Percentiles rank a stretch among this genome's conserved stretches.
Evolutionary conservation across 1,140 invertebrate species (phyloP).

Genomic region (Papilio glaucus): DNA sequence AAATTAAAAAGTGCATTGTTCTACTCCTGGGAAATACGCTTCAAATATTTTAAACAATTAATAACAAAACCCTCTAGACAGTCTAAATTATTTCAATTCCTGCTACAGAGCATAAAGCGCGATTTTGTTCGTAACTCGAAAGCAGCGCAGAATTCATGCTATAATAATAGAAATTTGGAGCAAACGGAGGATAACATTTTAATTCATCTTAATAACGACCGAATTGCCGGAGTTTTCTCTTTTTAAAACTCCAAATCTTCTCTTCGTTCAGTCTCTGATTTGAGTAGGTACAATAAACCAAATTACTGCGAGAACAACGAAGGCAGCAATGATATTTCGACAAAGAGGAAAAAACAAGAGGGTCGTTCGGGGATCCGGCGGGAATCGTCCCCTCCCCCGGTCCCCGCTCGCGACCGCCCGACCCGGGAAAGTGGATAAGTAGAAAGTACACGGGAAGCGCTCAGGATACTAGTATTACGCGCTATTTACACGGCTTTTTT

Average conservation of each 20-base stretch:
- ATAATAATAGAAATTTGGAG: conserved; percentile 33
- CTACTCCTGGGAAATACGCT: conserved; percentile 19
- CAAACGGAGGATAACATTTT: conserved; percentile 37
- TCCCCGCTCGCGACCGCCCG: conserved; percentile 38
- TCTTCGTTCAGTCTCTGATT: conserved; percentile 54
- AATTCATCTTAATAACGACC: conserved; percentile 43
- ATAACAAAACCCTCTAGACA: conserved; percentile 10
- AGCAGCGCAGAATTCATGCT: conserved; percentile 25
- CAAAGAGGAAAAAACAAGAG: conserved; percentile 67
- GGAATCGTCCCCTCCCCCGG: conserved; percentile 63
- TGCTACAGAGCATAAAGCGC: conserved; percentile 20
- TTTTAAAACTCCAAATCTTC: conserved; percentile 55
- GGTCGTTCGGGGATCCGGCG: conserved; percentile 67
- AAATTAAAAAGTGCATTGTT: conserved; percentile 21
- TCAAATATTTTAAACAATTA: conserved; percentile 35
- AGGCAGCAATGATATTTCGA: conserved; percentile 73
- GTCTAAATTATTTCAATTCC: conserved; percentile 34
- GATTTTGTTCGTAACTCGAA: not conserved
- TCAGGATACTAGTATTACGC: conserved; percentile 66
- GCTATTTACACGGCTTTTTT: conserved; percentile 57
- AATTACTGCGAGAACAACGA: conserved; percentile 70
- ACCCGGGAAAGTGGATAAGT: conserved; percentile 51
- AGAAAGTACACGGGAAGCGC: conserved; percentile 61
- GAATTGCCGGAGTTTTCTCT: conserved; percentile 51
- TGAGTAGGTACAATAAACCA: conserved; percentile 63